Percentiles rank a stretch among this genome's conserved stretches.
Conservation (phyloP, 2,113 vertebrate genomes). For the Cromileptes altivelis region DNA sequence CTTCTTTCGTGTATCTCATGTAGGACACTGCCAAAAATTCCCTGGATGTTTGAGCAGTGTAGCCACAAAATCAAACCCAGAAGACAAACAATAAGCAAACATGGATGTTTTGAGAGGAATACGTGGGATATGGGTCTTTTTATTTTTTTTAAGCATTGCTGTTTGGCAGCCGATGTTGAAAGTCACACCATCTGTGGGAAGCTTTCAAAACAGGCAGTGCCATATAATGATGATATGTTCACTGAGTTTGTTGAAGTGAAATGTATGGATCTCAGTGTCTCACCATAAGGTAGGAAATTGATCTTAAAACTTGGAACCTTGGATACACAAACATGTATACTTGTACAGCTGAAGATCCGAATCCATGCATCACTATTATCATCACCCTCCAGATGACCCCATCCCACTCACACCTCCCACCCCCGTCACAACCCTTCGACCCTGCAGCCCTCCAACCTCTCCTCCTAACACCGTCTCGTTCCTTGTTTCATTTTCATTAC, state of each 20-base stretch:
- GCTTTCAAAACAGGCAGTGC: too few species aligned
- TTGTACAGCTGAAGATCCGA: slow-evolving; percentile 14
- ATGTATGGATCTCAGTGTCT: not conserved
- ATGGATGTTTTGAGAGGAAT: not conserved
- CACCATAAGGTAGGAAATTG: not conserved
- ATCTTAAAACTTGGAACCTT: not conserved
- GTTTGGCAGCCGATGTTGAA: not conserved
- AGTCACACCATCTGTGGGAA: not conserved
- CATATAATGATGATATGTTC: not conserved
- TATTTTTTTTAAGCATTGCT: not conserved
- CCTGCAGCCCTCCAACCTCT: slow-evolving; percentile 50
- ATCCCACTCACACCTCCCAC: slow-evolving; percentile 21
- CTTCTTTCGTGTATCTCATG: not conserved
- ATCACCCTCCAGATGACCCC: slow-evolving; percentile 56
- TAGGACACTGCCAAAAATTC: not conserved
- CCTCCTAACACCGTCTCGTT: slow-evolving; percentile 50
- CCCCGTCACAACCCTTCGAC: slow-evolving; percentile 28
- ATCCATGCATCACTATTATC: slow-evolving; percentile 17
- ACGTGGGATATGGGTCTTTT: not conserved
- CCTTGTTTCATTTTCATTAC: slow-evolving; percentile 85
- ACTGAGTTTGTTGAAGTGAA: not conserved
- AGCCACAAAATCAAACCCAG: not conserved
- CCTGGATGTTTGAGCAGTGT: not conserved
- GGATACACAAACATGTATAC: not conserved
- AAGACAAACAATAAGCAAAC: slow-evolving; percentile 11